Percentiles rank a stretch among this genome's conserved stretches.
Evolutionary conservation across 2,888 invertebrate genomes (phyloP).

Genomic region (Rambutsinella grinnellia): DNA sequence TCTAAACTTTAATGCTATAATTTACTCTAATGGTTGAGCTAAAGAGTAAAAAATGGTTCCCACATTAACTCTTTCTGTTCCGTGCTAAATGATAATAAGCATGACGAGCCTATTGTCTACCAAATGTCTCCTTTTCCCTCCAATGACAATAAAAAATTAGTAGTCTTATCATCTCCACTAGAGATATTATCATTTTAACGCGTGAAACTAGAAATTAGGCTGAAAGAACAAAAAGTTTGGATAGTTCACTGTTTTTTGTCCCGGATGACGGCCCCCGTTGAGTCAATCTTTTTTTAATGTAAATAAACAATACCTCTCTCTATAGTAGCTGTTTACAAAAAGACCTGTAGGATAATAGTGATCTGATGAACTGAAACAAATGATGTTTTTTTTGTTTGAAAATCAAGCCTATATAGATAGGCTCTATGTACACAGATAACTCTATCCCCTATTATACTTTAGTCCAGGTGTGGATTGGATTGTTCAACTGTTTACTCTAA

Average conservation of each 20-base stretch:
- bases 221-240: background rate
- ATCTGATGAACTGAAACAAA: background rate
- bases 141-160: background rate
- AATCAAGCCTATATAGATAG: background rate
- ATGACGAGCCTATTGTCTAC: background rate
- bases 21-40: no score
- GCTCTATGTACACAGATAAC: background rate
- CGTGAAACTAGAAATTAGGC: conserved; percentile 2
- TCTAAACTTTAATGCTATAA: no score
- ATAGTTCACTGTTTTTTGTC: background rate
- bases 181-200: background rate
- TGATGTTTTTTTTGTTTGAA: background rate
- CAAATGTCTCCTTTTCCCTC: background rate
- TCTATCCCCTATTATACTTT: background rate
- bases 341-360: background rate
- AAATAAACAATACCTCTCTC: background rate
- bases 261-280: conserved; percentile 2
- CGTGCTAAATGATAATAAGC: background rate
- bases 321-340: background rate
- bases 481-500: no score
- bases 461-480: no score
- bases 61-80: background rate
- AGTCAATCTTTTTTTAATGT: background rate
- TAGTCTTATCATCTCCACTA: background rate
- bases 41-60: background rate